Base-by-base conservation (phyloP, 2,888 invertebrate species). In the Parapristionchus giblindavisi region DNA sequence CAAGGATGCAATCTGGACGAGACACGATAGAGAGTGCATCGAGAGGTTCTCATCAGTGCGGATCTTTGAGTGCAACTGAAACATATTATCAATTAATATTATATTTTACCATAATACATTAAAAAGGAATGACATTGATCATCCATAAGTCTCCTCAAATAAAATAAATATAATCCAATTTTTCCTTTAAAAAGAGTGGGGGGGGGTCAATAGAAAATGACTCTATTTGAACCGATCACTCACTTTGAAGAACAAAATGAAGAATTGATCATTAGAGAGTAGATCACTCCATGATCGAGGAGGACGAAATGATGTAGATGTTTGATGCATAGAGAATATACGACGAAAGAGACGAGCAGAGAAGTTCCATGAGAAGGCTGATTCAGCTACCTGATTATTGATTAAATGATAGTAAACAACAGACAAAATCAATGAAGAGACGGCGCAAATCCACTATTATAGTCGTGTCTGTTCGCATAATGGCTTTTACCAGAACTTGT, bases 281-380 rank as follows among this genome's bases (percentile, higher is more conserved):
- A 93, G 91, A 78, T 93, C 93, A 76, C 91, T 90, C 95, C 95
- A 95, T 80, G 91, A 87, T 79, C 90, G 88, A 80, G 92, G 92
- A 71, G 92, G 91, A 87, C 91, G 91, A 77, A 81, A 83, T 3
- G 81, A 77, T 14, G 70, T 81, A 1, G 80, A 77, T 14, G 77
- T 71, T 76, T 79, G 79, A 52, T 79, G 87, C 88, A 88, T 86
- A 82, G 85, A 80, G 63, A 84, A 79, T 11, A 83, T 78, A 24
- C 81, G 54, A 36, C 79, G 80, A 72, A 82, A 78, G 29, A 79
- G 61, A 75, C 82, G 63, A 68, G 80, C 63, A 56, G 83, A 79
- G 89, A 93, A 94, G 83, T 92, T 92, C 95, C 95, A 95, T 60
- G 92, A 92, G 65, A 95, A 90, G 75, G 94, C 91, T 77, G 91